Conservation (phyloP, 2,888 invertebrate genomes). For the Anthoptus insignis region DNA sequence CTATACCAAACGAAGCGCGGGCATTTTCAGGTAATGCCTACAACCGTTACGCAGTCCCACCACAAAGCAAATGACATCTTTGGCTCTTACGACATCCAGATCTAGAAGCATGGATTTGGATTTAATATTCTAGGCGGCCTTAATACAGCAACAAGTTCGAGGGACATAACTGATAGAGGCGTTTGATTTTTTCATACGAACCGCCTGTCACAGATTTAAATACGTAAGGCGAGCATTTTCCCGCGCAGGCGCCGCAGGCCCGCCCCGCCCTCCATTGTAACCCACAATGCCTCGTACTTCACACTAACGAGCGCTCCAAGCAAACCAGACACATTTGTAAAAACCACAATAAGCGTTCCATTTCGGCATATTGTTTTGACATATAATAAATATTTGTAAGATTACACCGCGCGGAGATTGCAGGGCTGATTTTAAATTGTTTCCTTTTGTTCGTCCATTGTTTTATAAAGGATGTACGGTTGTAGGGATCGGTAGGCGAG, state of each 20-base stretch:
- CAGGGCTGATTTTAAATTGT: slow-evolving; percentile 70
- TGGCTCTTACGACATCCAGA: neutral
- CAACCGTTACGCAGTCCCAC: no score
- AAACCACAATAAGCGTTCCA: slow-evolving; percentile 84
- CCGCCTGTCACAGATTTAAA: slow-evolving; percentile 73
- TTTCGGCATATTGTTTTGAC: slow-evolving; percentile 87
- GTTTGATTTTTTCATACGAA: neutral
- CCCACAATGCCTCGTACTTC: slow-evolving; percentile 83
- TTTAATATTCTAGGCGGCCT: no score
- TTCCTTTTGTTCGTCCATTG: slow-evolving; percentile 72
- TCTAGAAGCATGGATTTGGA: no score
- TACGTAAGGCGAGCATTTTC: slow-evolving; percentile 64
- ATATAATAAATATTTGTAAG: slow-evolving; percentile 86
- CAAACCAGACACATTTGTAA: slow-evolving; percentile 85
- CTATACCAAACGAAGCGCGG: no score
- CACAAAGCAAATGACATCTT: no score
- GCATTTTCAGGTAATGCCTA: no score
- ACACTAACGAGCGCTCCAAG: slow-evolving; percentile 85
- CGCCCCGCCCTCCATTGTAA: slow-evolving; percentile 80
- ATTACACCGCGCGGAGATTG: slow-evolving; percentile 78
- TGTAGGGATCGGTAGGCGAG: slow-evolving; percentile 55
- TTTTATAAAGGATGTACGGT: slow-evolving; percentile 55
- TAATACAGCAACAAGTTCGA: no score
- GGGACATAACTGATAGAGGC: neutral
- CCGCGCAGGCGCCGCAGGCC: slow-evolving; percentile 71